A percentile compares a stretch with the other conserved stretches of the same genome.
phyloP scores from a whole-genome alignment of 2,888 invertebrate species.

The Sussaba pulchella region DNA sequence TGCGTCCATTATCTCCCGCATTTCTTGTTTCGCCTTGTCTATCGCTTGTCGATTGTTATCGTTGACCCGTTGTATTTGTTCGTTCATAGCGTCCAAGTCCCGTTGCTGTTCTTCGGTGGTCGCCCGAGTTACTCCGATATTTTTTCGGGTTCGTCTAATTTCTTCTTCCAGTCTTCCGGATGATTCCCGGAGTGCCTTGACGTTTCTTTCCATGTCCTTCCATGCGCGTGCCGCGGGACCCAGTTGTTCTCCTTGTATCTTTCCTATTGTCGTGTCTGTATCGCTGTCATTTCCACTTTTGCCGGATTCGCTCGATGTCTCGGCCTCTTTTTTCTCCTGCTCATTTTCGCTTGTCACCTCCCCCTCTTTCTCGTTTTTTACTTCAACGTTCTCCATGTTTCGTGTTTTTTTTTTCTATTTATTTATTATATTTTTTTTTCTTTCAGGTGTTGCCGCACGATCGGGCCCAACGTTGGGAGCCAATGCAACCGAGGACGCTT shows the following conservation, averaged over 20 bases:
- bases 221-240: not conserved
- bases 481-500: not conserved
- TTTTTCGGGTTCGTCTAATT: not conserved
- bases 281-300: too few relatives aligned
- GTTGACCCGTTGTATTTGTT: not conserved
- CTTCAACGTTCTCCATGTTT: too few relatives aligned
- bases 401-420: too few relatives aligned
- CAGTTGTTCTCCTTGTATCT: not conserved
- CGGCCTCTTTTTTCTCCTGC: not conserved
- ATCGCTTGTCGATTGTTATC: not conserved
- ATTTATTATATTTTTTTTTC: too few relatives aligned
- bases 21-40: not conserved
- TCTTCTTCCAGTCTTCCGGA: not conserved
- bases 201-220: not conserved
- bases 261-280: not conserved
- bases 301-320: too few relatives aligned
- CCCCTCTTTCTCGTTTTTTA: not conserved
- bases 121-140: not conserved
- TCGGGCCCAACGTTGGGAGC: conserved; percentile 19
- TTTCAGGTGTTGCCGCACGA: not conserved
- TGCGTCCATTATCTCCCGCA: conserved; percentile 2
- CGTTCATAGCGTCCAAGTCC: not conserved
- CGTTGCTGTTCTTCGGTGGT: not conserved
- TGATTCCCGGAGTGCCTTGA: not conserved
- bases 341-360: not conserved